Evolutionary conservation across 2,113 vertebrate species (phyloP), one percentile per base, ranked within the genome.

Genomic region (Sander vitreus): DNA sequence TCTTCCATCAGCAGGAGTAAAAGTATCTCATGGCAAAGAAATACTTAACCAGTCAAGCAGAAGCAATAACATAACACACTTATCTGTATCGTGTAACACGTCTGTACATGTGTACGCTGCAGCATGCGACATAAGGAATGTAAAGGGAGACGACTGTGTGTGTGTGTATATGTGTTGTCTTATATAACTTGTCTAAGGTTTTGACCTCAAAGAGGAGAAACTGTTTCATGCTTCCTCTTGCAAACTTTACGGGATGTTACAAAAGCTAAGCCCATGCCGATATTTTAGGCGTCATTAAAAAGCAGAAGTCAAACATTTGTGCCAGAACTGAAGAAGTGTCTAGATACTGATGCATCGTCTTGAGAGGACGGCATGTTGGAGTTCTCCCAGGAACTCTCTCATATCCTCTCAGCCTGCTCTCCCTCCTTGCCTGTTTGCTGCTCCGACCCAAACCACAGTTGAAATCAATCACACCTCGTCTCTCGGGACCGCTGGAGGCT

Each of bases 371-470:
- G 47, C 47, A 53, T 66, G 58, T 25, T 7, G 2, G 59, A 66
- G 25, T 73, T 33, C 58, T 48, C 68, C 54, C 45, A 74, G 88
- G 80, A 88, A 85, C 72, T 75, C 74, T 76, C 33, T 58, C 21
- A 76, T 11, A 57, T 76, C 73, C 79, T 76, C 71, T 45, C 9
- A 19, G 58, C 60, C 19, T 66, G 77, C 6, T 9, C 47, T 33
- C 50, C 54, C 45, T 69, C 58, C 70, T 54, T 0, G 36, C 63
- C 54, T 70, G 27, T 3, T 10, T 30, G 15, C 3, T 25, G 19
- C 2, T 8, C 13, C 63, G 69, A 74, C 50, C 60, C 50, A 50
- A 81, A n/a, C 43, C 47, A 47, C 50, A 79, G 66, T 27, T 72
- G 69, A 75, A 69, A 72, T 15, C 1, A 60, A 72, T 73, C 73